phyloP scores from a whole-genome alignment of 1,140 invertebrate genomes.

The Scaptomyza hsui region DNA sequence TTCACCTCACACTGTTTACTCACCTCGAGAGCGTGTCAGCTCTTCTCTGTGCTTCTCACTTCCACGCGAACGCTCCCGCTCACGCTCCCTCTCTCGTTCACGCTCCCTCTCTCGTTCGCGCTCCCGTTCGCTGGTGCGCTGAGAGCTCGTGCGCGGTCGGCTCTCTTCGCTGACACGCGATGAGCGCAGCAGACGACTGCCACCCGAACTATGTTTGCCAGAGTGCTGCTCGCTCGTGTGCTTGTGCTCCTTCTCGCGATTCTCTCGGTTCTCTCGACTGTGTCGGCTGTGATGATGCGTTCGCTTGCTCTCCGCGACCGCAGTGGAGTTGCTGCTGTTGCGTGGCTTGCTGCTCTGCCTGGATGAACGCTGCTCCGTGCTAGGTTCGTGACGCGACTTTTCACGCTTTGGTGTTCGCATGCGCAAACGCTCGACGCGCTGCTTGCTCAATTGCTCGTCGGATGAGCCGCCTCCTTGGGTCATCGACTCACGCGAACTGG shows the following conservation, averaged over 20 bases:
- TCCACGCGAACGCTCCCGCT: conserved; percentile 54
- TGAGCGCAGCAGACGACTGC: conserved; percentile 63
- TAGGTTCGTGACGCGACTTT: conserved; percentile 53
- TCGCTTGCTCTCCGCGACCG: conserved; percentile 33
- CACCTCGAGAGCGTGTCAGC: conserved; percentile 66
- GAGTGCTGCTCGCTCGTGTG: conserved; percentile 20
- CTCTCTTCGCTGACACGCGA: conserved; percentile 56
- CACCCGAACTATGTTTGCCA: conserved; percentile 31
- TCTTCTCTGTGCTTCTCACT: conserved; percentile 66
- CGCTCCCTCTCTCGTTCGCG: conserved; percentile 49
- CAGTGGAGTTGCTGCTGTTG: conserved; percentile 21
- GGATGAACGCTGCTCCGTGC: conserved; percentile 25
- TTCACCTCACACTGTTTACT: conserved; percentile 17
- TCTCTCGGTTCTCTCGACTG: conserved; percentile 39
- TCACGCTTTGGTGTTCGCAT: conserved; percentile 67
- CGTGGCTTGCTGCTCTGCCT: conserved; percentile 48
- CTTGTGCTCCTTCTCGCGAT: conserved; percentile 42
- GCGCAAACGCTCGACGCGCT: conserved; percentile 61
- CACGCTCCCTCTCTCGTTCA: conserved; percentile 25
- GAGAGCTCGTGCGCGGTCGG: conserved; percentile 50
- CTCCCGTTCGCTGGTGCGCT: conserved; percentile 46
- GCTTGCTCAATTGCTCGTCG: conserved; percentile 62
- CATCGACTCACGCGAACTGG: conserved; percentile 74
- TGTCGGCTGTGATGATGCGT: conserved; percentile 55
- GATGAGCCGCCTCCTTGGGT: conserved; percentile 73